Conservation (phyloP, 92 coral and sea anemone species). For the Parazoanthus atlanticus region DNA sequence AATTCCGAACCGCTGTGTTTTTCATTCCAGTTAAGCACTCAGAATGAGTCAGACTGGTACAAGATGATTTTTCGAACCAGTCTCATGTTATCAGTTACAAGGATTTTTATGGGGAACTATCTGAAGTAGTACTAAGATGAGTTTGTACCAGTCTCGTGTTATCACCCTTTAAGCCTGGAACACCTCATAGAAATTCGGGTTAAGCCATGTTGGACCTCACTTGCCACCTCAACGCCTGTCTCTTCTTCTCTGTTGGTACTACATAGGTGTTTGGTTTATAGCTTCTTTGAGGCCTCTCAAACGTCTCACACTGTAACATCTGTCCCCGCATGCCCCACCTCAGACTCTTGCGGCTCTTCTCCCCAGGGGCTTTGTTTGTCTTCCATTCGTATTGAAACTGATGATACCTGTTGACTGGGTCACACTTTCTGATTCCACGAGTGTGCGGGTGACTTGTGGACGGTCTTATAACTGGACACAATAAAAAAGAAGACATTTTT, state of each 20-base stretch:
- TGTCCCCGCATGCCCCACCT: constrained; percentile 94
- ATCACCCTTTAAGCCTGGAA: neutral
- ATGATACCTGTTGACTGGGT: constrained; percentile 93
- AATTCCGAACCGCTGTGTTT: too few relatives aligned
- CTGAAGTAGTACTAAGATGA: too few relatives aligned
- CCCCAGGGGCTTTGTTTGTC: constrained; percentile 92
- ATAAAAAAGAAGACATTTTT: too few relatives aligned
- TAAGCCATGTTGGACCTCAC: constrained; percentile 82
- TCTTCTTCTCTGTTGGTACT: constrained; percentile 91
- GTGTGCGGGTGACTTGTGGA: constrained; percentile 75
- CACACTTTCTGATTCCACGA: constrained; percentile 73
- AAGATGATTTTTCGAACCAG: too few relatives aligned
- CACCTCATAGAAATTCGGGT: too few relatives aligned
- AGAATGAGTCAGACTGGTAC: too few relatives aligned
- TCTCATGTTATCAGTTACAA: too few relatives aligned
- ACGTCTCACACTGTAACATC: constrained; percentile 86
- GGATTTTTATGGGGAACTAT: too few relatives aligned
- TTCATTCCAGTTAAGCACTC: too few relatives aligned
- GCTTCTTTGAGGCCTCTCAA: constrained; percentile 84
- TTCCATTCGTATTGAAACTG: constrained; percentile 89
- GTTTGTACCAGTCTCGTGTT: too few relatives aligned
- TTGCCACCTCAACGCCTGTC: constrained; percentile 93
- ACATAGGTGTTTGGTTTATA: constrained; percentile 87
- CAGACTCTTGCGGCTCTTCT: constrained; percentile 81
- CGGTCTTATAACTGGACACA: constrained; percentile 81